These are phyloP conservation scores for Acyrthosiphon pisum DNA, from an alignment of 1,140 invertebrate genomes.

Conservation along the genomic window DNA sequence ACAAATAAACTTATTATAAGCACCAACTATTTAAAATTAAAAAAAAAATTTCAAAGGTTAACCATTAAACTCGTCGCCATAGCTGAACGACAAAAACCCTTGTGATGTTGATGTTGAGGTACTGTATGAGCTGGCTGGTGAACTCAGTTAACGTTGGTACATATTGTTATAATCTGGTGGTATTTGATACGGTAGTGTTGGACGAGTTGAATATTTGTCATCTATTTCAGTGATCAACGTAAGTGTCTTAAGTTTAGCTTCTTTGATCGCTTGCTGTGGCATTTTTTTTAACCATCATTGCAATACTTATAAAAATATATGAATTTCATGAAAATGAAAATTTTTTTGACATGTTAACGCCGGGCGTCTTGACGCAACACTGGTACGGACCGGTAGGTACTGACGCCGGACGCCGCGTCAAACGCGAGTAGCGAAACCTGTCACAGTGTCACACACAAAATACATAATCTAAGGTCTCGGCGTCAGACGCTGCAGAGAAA, in stretches of 20 bases:
- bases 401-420: neutral
- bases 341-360: too few species aligned
- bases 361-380: neutral
- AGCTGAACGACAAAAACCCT: too few species aligned
- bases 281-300: too few species aligned
- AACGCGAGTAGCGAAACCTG: slow-evolving; percentile 9
- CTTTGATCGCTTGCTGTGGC: too few species aligned
- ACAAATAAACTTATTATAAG: neutral
- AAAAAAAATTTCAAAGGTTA: neutral
- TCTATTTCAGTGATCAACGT: too few species aligned
- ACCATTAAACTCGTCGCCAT: neutral
- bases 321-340: too few species aligned
- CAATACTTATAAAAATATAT: too few species aligned
- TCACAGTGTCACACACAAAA: slow-evolving; percentile 1
- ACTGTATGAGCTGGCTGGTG: neutral
- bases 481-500: neutral
- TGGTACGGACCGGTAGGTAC: neutral
- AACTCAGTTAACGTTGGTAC: neutral
- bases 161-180: neutral
- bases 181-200: neutral
- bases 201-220: too few species aligned
- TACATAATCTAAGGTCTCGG: slow-evolving; percentile 24
- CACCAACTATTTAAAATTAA: neutral
- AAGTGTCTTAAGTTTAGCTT: too few species aligned
- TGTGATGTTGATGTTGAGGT: too few species aligned